phyloP scores from a whole-genome alignment of 2,797 vertebrate genomes.

The Myiotriccus ornatus region DNA sequence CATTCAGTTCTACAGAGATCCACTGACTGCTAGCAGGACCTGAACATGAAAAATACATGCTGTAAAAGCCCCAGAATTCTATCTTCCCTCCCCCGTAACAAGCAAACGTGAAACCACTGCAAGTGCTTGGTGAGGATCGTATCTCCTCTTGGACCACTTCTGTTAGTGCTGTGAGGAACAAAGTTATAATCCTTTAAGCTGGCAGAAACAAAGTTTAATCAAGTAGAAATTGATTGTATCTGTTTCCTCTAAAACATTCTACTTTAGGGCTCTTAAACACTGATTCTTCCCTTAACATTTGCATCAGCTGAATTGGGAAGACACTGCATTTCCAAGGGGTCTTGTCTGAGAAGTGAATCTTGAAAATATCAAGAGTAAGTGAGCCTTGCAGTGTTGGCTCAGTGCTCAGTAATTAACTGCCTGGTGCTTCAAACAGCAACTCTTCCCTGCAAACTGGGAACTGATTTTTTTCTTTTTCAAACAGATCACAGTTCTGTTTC shows the following conservation, averaged over 20 bases:
- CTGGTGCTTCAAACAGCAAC: neutral
- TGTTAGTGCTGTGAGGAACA: neutral
- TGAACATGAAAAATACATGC: neutral
- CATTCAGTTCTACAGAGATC: neutral
- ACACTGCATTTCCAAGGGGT: neutral
- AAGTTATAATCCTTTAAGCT: neutral
- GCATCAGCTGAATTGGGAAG: neutral
- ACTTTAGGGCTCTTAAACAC: neutral
- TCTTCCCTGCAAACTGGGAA: neutral
- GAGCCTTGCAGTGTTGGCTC: neutral
- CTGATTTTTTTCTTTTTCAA: neutral
- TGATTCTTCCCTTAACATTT: neutral
- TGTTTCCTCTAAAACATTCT: neutral
- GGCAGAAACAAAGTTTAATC: slow-evolving; percentile 1
- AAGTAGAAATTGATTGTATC: neutral
- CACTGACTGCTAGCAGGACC: neutral
- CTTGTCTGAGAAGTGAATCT: neutral
- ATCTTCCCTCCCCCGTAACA: neutral
- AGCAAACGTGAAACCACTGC: neutral
- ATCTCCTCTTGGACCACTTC: neutral
- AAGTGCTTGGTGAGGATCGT: neutral
- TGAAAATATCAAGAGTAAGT: neutral
- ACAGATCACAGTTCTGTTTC: neutral
- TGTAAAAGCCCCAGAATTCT: neutral
- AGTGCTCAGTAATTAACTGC: neutral